Evolutionary conservation across 2,113 vertebrate species (phyloP).

Genomic region (Neotoma lepida): DNA sequence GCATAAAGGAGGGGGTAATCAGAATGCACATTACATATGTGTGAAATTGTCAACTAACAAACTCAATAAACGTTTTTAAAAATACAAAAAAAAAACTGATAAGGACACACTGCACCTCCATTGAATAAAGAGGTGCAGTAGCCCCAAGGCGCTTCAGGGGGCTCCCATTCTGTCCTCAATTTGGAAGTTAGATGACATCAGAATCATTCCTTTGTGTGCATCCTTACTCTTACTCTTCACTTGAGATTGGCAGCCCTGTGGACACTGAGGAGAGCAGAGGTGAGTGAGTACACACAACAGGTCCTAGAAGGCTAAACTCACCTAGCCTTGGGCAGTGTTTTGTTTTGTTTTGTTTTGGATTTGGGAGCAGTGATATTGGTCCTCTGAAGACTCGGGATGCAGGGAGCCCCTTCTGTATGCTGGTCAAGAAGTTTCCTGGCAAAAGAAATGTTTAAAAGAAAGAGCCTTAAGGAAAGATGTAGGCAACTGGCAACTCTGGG

Average conservation of each 20-base stretch:
- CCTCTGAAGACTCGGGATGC: neutral
- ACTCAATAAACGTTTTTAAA: neutral
- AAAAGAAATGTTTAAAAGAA: constrained; percentile 28
- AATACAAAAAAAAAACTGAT: neutral
- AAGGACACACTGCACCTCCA: neutral
- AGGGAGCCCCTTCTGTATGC: constrained; percentile 60
- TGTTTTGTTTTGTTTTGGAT: neutral
- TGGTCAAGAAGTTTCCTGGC: neutral
- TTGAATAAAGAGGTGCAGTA: neutral
- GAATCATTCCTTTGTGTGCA: neutral
- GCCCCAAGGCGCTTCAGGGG: neutral
- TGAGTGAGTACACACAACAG: neutral
- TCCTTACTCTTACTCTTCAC: neutral
- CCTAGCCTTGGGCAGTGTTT: neutral
- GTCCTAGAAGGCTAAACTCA: neutral
- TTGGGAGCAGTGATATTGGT: neutral
- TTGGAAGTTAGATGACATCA: neutral
- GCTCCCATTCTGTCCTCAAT: neutral
- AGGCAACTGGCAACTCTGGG: neutral
- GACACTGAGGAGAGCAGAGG: neutral
- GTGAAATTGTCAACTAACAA: neutral
- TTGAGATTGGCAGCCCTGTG: neutral
- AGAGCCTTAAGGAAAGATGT: neutral
- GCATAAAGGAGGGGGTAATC: neutral
- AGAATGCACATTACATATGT: neutral